Percentiles rank a stretch among this genome's conserved stretches.
These are phyloP conservation scores for Leptodactylus fuscus DNA, from an alignment of 2,113 vertebrate genomes.

Conservation along the genomic window DNA sequence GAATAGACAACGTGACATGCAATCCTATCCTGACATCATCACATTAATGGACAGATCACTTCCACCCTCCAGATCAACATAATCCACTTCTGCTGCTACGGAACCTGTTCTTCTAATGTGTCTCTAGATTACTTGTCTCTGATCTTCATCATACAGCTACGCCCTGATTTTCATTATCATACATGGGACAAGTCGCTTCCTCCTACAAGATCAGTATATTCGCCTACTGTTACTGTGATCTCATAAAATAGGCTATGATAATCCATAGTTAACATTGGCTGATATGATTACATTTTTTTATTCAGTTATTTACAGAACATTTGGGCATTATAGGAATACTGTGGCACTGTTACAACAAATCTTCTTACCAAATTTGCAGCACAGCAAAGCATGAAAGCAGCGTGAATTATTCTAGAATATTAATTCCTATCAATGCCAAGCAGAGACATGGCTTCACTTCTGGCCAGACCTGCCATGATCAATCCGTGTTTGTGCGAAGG, in stretches of 20 bases:
- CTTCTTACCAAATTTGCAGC: neutral
- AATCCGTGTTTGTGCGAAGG: neutral
- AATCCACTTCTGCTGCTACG: no score
- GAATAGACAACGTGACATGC: no score
- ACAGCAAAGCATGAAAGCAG: slow-evolving; percentile 3
- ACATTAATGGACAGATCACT: no score
- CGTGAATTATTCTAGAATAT: slow-evolving; percentile 12
- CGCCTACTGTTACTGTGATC: neutral
- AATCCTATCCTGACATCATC: no score
- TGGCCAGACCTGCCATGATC: neutral
- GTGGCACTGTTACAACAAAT: neutral
- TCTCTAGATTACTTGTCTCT: neutral
- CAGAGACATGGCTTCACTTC: neutral
- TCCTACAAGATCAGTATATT: neutral
- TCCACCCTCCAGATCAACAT: no score
- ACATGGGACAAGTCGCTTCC: neutral
- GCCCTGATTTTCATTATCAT: neutral
- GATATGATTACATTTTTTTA: neutral
- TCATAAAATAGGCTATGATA: neutral
- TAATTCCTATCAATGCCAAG: slow-evolving; percentile 12
- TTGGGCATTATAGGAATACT: neutral
- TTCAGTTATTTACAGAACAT: neutral
- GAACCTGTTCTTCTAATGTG: no score
- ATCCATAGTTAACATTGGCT: neutral
- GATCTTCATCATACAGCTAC: neutral